These are phyloP conservation scores for Anarrhichthys ocellatus DNA, from an alignment of 2,113 vertebrate genomes.

Conservation along the genomic window DNA sequence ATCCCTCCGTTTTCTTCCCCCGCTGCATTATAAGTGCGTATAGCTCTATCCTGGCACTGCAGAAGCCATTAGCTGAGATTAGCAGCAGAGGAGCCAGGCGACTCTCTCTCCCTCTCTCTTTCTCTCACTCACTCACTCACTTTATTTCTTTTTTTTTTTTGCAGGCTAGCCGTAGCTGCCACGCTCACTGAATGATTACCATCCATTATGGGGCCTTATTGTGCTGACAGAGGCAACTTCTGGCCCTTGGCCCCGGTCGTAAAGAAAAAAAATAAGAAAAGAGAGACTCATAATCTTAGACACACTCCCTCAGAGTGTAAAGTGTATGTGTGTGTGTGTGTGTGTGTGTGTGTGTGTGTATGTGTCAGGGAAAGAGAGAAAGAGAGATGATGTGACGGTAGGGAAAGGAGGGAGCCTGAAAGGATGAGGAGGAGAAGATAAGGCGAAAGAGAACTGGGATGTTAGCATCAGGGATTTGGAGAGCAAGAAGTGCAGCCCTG, in stretches of 20 bases:
- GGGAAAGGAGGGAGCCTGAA: conserved; percentile 28
- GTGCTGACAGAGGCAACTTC: conserved; percentile 89
- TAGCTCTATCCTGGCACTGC: conserved; percentile 77
- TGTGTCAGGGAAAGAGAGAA: conserved; percentile 7
- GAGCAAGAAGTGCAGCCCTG: conserved; percentile 25
- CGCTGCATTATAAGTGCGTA: conserved; percentile 75
- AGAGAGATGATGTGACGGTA: conserved; percentile 21
- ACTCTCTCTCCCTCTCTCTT: conserved; percentile 39
- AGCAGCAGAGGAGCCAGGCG: conserved; percentile 80
- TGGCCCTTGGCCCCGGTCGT: conserved; percentile 65
- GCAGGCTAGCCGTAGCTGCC: conserved; percentile 65
- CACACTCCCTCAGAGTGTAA: conserved; percentile 61
- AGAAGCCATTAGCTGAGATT: conserved; percentile 93
- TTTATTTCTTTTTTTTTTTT: conserved; percentile 78
- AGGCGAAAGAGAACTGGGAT: conserved; percentile 32
- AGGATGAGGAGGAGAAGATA: conserved; percentile 56
- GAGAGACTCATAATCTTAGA: conserved; percentile 81
- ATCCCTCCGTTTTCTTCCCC: conserved; percentile 49
- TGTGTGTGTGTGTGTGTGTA: conserved; percentile 41
- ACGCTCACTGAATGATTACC: conserved; percentile 88
- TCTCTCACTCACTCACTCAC: conserved; percentile 64
- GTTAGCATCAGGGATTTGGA: conserved; percentile 53
- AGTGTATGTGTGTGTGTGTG: conserved; percentile 46
- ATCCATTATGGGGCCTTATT: conserved; percentile 87
- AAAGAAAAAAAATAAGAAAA: conserved; percentile 46